Percentiles rank a stretch among this genome's conserved stretches.
These are phyloP conservation scores for Scophthalmus maximus DNA, from an alignment of 2,113 vertebrate species.

Conservation along the genomic window DNA sequence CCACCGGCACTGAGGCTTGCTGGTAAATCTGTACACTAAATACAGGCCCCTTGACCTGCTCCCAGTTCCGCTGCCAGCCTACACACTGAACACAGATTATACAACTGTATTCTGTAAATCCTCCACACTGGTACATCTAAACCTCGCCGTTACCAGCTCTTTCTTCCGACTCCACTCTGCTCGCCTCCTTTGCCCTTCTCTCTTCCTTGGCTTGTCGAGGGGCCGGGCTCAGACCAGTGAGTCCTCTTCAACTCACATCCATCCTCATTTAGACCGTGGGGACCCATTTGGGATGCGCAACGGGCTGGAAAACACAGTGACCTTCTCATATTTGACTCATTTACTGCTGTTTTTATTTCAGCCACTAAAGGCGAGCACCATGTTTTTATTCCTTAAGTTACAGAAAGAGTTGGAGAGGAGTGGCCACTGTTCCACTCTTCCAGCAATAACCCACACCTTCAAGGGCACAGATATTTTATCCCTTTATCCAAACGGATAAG, in stretches of 20 bases:
- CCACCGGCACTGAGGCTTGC: slow-evolving; percentile 8
- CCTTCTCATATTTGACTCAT: slow-evolving; percentile 76
- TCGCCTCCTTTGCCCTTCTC: slow-evolving; percentile 60
- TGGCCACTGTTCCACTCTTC: background rate
- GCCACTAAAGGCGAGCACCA: slow-evolving; percentile 23
- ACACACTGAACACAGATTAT: slow-evolving; percentile 23
- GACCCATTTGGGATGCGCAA: slow-evolving; percentile 72
- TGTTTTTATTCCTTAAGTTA: slow-evolving; percentile 53
- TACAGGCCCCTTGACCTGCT: slow-evolving; percentile 37
- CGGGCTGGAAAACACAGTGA: slow-evolving; percentile 74
- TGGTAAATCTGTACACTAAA: slow-evolving; percentile 44
- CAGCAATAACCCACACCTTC: slow-evolving; percentile 14
- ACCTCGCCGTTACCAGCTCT: slow-evolving; percentile 26
- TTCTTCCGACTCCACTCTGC: slow-evolving; percentile 35
- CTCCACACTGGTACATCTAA: slow-evolving; percentile 25
- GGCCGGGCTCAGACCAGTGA: slow-evolving; percentile 55
- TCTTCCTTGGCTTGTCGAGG: slow-evolving; percentile 30
- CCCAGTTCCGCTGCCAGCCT: slow-evolving; percentile 24
- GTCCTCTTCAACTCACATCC: slow-evolving; percentile 65
- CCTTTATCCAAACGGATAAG: slow-evolving; percentile 24
- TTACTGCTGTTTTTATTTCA: slow-evolving; percentile 63
- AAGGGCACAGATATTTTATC: slow-evolving; percentile 18
- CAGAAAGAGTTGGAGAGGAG: slow-evolving; percentile 13
- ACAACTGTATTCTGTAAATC: slow-evolving; percentile 48
- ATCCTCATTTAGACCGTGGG: slow-evolving; percentile 71